Evolutionary conservation across 2,797 vertebrate genomes (phyloP).

Genomic region (Sebastes matsubarae): DNA sequence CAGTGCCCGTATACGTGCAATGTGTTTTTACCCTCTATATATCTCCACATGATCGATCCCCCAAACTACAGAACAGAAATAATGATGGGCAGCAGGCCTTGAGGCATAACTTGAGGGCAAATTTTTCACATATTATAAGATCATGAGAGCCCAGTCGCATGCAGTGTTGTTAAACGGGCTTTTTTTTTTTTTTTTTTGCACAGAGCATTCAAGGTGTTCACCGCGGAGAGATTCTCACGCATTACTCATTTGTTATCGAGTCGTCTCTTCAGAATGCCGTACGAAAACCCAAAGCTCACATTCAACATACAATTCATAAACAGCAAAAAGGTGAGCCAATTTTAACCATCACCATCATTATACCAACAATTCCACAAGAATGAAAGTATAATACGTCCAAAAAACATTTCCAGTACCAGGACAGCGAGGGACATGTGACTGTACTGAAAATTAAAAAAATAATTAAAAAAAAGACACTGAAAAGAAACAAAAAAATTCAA

Average conservation of each 20-base stretch:
- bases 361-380: conserved; percentile 80
- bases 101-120: conserved; percentile 47
- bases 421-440: conserved; percentile 69
- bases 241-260: conserved; percentile 36
- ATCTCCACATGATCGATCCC: conserved; percentile 19
- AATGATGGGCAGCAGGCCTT: conserved; percentile 49
- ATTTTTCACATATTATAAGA: conserved; percentile 55
- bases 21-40: conserved; percentile 52
- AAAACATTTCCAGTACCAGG: conserved; percentile 73
- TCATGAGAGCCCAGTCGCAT: conserved; percentile 62
- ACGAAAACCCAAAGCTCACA: conserved; percentile 66
- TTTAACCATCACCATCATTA: conserved; percentile 76
- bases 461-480: conserved; percentile 49
- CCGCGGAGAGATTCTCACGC: conserved; percentile 37
- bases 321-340: conserved; percentile 71
- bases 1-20: conserved; percentile 65
- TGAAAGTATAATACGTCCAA: conserved; percentile 75
- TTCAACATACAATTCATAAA: conserved; percentile 69
- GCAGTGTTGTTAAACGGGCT: conserved; percentile 59
- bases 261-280: conserved; percentile 60
- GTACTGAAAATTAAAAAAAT: conserved; percentile 58
- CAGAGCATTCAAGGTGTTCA: conserved; percentile 61
- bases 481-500: conserved; percentile 65
- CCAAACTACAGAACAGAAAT: conserved; percentile 39
- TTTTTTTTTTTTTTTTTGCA: conserved; percentile 32